These are phyloP conservation scores for Zelleria hepariella DNA, from an alignment of 2,888 invertebrate species.

Conservation along the genomic window DNA sequence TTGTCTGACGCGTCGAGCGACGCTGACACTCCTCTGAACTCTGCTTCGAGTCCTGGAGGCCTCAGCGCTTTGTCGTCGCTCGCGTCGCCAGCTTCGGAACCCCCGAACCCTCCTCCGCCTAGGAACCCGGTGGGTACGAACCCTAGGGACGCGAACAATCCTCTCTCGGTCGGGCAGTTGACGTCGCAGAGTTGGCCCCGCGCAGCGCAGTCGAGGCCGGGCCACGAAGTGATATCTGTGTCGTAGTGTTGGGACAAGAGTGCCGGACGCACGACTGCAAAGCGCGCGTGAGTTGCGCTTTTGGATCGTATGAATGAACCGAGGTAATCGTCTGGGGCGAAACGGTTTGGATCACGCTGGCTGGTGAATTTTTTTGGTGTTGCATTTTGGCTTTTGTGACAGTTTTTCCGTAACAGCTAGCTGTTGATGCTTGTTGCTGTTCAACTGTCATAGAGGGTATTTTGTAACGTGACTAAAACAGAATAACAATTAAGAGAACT, in stretches of 20 bases:
- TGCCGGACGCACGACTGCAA: constrained; percentile 4
- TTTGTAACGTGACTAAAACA: not conserved
- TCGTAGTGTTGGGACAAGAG: constrained; percentile 48
- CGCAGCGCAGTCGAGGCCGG: constrained; percentile 44
- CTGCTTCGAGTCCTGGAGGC: constrained; percentile 64
- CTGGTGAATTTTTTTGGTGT: not conserved
- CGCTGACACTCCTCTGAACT: constrained; percentile 65
- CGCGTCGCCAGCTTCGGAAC: constrained; percentile 84
- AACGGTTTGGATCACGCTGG: not conserved
- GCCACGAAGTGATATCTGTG: constrained; percentile 64
- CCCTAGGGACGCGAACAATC: constrained; percentile 93
- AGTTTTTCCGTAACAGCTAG: not conserved
- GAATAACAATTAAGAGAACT: not conserved
- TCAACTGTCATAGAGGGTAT: not conserved
- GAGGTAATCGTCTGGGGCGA: not conserved
- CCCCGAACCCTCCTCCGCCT: constrained; percentile 59
- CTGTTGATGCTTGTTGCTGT: not conserved
- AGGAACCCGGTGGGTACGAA: constrained; percentile 91
- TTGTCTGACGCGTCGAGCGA: constrained; percentile 76
- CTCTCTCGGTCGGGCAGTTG: constrained; percentile 90
- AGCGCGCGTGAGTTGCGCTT: not conserved
- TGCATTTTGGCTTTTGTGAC: too few relatives aligned
- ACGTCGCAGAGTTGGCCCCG: constrained; percentile 78
- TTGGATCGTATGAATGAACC: too few relatives aligned
- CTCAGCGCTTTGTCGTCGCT: constrained; percentile 69